Base-by-base conservation (phyloP, 2,113 vertebrate genomes). In the Bufo bufo region DNA sequence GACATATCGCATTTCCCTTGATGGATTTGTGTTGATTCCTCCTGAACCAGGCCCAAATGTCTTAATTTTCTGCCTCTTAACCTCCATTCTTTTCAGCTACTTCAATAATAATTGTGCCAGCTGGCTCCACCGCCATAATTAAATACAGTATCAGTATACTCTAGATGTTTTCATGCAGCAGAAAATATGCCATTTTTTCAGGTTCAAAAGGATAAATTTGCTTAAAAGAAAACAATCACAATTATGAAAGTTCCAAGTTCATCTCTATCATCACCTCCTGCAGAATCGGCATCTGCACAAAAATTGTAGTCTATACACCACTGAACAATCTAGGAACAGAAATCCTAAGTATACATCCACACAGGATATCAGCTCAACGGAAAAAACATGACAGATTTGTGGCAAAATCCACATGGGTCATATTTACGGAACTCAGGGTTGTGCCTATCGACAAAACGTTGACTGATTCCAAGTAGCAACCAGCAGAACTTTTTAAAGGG, bases 1-100 rank as follows among this genome's bases (percentile, higher is more conserved):
- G 72, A 58, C 84, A 58, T 77, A 85, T 85, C 84, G 47, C n/a
- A 47, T 85, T 85, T 85, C 84, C 56, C 66, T 74, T 85, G 66
- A 74, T 85, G 83, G 69, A 75, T 54, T 85, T n/a, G 0, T 71
- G 71, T 63, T 47, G 69, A 47, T 75, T 85, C 50, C 43, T 45
- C 23, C 54, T 61, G 66, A 85, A 77, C 72, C 33, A 47, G 52
- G 77, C 54, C 72, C 72, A 77, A 85, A 85, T 85, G 52, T 85
- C 72, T 85, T 85, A 33, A 85, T 85, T 85, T 74, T 74, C 47
- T 17, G 33, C 50, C 83, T 81, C 78, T 81, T 59, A 81, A 59
- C 23, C 77, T 54, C 50, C 10, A n/a, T 14, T 52, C 49, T 78
- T 77, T 78, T 23, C 50, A 78, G 50, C 78, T 81, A 58, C 56